These are phyloP conservation scores for Achatina immaculata DNA, from an alignment of 1,140 invertebrate genomes.

Conservation along the genomic window DNA sequence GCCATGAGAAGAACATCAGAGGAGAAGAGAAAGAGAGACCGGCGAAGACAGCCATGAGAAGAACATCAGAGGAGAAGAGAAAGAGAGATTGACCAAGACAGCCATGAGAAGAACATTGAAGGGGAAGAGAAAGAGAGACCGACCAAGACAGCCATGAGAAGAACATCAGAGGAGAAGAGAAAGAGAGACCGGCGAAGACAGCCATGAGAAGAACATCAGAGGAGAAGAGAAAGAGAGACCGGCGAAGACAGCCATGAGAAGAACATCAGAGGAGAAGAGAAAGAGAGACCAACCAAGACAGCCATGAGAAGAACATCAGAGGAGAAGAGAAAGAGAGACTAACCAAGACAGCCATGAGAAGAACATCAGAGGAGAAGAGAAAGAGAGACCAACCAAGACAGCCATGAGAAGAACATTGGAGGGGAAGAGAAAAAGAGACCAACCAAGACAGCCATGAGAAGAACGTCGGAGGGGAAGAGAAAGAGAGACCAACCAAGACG, in stretches of 20 bases:
- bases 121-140: neutral
- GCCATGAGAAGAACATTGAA: neutral
- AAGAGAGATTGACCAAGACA: neutral
- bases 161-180: neutral
- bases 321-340: conserved; percentile 13
- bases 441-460: conserved; percentile 6
- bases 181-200: neutral
- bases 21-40: neutral
- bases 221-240: conserved; percentile 5
- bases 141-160: neutral
- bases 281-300: neutral
- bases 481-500: neutral
- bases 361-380: neutral
- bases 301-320: neutral
- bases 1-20: neutral
- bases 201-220: neutral
- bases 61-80: neutral
- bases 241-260: neutral
- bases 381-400: neutral
- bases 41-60: neutral
- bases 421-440: neutral
- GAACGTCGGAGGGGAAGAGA: conserved; percentile 10
- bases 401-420: neutral
- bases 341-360: neutral
- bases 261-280: neutral